Percentiles rank a stretch among this genome's conserved stretches.
Evolutionary conservation across 2,113 vertebrate species (phyloP).

Genomic region (Dicaeum eximium): DNA sequence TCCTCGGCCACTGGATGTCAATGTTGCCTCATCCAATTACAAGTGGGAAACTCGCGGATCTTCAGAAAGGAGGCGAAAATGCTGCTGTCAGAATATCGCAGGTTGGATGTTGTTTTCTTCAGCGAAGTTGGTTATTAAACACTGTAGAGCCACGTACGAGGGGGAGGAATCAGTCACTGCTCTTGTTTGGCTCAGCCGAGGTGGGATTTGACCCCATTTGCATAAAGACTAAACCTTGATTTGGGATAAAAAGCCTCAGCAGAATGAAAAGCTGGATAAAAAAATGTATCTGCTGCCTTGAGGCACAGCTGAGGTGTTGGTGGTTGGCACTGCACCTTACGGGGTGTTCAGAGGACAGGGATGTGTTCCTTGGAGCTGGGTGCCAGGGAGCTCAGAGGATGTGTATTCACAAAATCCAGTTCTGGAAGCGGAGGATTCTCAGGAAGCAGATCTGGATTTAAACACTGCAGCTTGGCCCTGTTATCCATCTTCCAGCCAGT

Average conservation of each 20-base stretch:
- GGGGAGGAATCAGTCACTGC: background rate
- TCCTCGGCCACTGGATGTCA: constrained; percentile 78
- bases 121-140: background rate
- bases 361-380: background rate
- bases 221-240: background rate
- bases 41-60: background rate
- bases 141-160: fast-evolving
- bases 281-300: fast-evolving
- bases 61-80: background rate
- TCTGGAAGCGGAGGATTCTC: background rate
- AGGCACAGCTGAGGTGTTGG: background rate
- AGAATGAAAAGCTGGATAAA: background rate
- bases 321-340: background rate
- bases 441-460: background rate
- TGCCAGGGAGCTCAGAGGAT: background rate
- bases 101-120: background rate
- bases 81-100: background rate
- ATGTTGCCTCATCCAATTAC: constrained; percentile 72
- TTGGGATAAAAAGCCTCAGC: background rate
- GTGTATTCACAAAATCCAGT: background rate
- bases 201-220: background rate
- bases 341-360: background rate
- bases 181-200: background rate
- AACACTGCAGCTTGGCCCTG: background rate
- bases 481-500: constrained; percentile 14